Percentiles rank a stretch among this genome's conserved stretches.
Evolutionary conservation across 2,888 invertebrate genomes (phyloP).

Genomic region (Andrena fulva): DNA sequence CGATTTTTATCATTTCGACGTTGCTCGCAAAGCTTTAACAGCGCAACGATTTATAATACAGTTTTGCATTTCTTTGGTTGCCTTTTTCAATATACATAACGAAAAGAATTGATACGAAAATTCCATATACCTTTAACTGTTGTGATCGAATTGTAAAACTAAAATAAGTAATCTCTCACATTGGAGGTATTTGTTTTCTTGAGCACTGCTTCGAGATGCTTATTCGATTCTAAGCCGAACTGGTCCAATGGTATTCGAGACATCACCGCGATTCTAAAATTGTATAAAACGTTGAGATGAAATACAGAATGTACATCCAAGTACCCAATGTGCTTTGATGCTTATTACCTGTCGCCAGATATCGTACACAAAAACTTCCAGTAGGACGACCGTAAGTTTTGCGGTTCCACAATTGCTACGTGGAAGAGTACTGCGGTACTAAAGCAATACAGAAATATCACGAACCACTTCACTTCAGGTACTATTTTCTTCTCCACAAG

Average conservation of each 20-base stretch:
- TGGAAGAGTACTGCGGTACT: conserved; percentile 92
- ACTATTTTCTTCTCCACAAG: conserved; percentile 89
- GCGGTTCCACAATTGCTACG: conserved; percentile 92
- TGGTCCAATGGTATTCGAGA: conserved; percentile 86
- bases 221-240: conserved; percentile 87
- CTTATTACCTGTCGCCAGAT: conserved; percentile 89
- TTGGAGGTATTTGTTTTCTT: conserved; percentile 84
- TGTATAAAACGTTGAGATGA: conserved; percentile 5
- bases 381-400: conserved; percentile 92
- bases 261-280: conserved; percentile 87
- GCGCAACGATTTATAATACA: neutral
- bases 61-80: conserved; percentile 54
- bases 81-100: neutral
- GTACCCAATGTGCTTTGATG: neutral
- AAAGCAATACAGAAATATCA: conserved; percentile 90
- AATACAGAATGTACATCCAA: neutral
- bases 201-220: conserved; percentile 85
- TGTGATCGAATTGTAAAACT: conserved; percentile 36
- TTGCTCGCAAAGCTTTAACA: neutral
- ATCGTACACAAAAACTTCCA: conserved; percentile 92
- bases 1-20: neutral
- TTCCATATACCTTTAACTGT: neutral
- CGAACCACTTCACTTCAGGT: conserved; percentile 90
- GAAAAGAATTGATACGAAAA: conserved; percentile 5
- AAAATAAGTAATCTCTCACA: conserved; percentile 80